Percentiles rank a stretch among this genome's conserved stretches.
Conservation (phyloP, 2,113 vertebrate species). For the Smithornis capensis region DNA sequence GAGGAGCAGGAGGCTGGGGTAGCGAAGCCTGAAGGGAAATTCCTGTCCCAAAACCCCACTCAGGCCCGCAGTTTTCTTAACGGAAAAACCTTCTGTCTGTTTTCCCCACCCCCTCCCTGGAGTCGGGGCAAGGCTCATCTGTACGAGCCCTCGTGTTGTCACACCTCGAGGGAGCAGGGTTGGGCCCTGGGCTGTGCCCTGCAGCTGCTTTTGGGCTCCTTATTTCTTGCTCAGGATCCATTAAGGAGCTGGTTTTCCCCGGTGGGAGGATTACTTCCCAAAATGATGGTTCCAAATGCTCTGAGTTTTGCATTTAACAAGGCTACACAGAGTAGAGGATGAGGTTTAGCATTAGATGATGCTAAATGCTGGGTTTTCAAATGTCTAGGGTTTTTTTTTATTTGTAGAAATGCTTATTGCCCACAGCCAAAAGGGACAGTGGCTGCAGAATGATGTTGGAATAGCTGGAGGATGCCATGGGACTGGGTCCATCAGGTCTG, state of each 20-base stretch:
- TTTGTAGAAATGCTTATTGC: neutral
- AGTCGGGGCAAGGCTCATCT: rapidly evolving
- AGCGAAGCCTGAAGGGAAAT: neutral
- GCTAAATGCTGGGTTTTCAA: neutral
- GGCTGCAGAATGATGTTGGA: rapidly evolving
- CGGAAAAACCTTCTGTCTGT: neutral
- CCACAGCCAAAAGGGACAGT: rapidly evolving
- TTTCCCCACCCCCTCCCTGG: rapidly evolving
- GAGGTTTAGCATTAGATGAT: neutral
- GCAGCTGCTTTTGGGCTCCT: neutral
- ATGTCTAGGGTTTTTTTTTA: rapidly evolving
- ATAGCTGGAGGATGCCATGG: rapidly evolving
- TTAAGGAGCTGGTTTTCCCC: neutral
- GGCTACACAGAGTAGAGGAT: neutral
- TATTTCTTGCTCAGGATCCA: rapidly evolving
- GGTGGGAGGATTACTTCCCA: rapidly evolving
- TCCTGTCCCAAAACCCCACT: neutral
- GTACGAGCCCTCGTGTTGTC: neutral
- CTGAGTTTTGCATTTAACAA: neutral
- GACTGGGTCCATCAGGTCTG: rapidly evolving
- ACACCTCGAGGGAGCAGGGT: neutral
- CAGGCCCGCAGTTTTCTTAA: neutral
- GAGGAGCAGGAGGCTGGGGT: slow-evolving; percentile 49
- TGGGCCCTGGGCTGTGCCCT: neutral
- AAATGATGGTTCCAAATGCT: rapidly evolving